A percentile compares a stretch with the other conserved stretches of the same genome.
Evolutionary conservation across 2,888 invertebrate species (phyloP).

Genomic region (Cremastinae sp.): DNA sequence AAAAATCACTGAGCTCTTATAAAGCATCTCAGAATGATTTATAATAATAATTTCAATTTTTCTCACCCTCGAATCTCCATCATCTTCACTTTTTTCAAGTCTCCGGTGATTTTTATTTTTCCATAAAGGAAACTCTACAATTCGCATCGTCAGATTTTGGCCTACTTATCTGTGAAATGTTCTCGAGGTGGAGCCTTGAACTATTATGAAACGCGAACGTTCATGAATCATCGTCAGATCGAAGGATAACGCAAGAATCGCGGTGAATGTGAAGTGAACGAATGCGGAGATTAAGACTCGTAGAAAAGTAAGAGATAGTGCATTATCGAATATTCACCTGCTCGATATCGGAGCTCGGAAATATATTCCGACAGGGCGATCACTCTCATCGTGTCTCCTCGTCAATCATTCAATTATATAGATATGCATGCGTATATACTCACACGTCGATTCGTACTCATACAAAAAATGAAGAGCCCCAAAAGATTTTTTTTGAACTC

Average conservation of each 20-base stretch:
- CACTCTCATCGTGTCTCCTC: constrained; percentile 34
- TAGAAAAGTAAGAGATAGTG: background rate
- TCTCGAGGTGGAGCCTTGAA: background rate
- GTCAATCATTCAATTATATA: constrained; percentile 39
- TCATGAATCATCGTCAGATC: constrained; percentile 13
- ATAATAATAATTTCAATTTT: too few species aligned
- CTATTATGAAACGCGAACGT: background rate
- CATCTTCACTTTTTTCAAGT: too few species aligned
- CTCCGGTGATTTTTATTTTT: too few species aligned
- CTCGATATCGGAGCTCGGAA: constrained; percentile 21
- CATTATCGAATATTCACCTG: background rate
- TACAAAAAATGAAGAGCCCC: background rate
- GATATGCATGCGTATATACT: background rate
- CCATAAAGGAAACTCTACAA: too few species aligned
- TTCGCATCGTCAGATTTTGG: too few species aligned
- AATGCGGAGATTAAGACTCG: background rate
- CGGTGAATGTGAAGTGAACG: constrained; percentile 7
- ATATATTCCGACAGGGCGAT: constrained; percentile 25
- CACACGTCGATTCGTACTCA: background rate
- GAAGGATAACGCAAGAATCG: too few species aligned
- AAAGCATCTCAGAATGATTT: too few species aligned
- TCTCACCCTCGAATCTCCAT: too few species aligned
- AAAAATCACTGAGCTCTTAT: too few species aligned
- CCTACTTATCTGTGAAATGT: too few species aligned
- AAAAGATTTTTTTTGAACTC: background rate